These are phyloP conservation scores for Metellina segmentata DNA, from an alignment of 2,888 invertebrate genomes.

Conservation along the genomic window DNA sequence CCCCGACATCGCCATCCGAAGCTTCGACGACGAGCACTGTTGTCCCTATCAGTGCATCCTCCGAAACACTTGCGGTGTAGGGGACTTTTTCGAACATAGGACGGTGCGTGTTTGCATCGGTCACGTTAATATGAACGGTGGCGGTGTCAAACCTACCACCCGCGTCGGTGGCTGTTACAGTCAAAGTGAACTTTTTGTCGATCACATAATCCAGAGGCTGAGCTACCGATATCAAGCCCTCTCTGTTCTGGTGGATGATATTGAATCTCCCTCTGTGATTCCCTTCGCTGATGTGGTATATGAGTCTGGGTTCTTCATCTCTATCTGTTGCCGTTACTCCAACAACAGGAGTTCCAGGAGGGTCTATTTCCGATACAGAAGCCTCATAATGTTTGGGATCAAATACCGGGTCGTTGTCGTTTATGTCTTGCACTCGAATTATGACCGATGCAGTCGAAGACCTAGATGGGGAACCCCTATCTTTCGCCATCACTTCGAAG, in stretches of 20 bases:
- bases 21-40: conserved; percentile 95
- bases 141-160: conserved; percentile 93
- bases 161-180: conserved; percentile 91
- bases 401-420: conserved; percentile 87
- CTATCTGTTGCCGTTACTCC: conserved; percentile 93
- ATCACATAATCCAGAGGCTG: conserved; percentile 95
- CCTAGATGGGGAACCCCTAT: conserved; percentile 84
- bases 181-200: conserved; percentile 90
- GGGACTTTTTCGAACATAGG: conserved; percentile 96
- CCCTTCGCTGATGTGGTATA: conserved; percentile 80
- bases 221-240: conserved; percentile 87
- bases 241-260: conserved; percentile 82
- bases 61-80: conserved; percentile 86
- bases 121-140: conserved; percentile 92
- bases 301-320: conserved; percentile 88
- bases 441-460: conserved; percentile 85
- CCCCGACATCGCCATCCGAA: conserved; percentile 95
- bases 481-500: conserved; percentile 85
- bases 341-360: conserved; percentile 93
- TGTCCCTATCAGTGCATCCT: conserved; percentile 94
- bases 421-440: conserved; percentile 85
- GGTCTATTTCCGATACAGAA: conserved; percentile 84
- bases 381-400: conserved; percentile 84
- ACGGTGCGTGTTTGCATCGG: conserved; percentile 94
- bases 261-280: conserved; percentile 84